phyloP scores from a whole-genome alignment of 2,797 vertebrate species.

The Syndactyla subalaris region DNA sequence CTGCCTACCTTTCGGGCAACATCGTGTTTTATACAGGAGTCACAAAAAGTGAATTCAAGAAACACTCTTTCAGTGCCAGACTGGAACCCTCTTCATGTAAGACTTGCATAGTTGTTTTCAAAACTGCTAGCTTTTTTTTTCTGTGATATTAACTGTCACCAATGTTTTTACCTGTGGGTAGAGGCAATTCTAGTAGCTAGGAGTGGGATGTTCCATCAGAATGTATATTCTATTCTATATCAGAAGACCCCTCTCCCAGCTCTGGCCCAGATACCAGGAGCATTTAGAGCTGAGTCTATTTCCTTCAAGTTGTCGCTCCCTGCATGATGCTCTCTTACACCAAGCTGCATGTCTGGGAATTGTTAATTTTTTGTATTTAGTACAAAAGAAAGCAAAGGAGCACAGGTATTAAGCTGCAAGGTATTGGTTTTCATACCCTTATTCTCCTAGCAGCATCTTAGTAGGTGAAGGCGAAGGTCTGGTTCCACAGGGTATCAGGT shows the following conservation, averaged over 20 bases:
- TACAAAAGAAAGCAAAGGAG: not conserved
- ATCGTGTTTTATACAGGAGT: slow-evolving; percentile 94
- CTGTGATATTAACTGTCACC: not conserved
- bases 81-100: slow-evolving; percentile 84
- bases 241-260: not conserved
- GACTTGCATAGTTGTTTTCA: slow-evolving; percentile 19
- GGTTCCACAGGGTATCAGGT: not conserved
- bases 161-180: not conserved
- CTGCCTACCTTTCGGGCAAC: slow-evolving; percentile 84
- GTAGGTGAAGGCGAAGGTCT: not conserved
- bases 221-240: not conserved
- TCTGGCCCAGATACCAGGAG: not conserved
- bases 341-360: not conserved
- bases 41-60: slow-evolving; percentile 84
- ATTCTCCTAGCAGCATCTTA: not conserved
- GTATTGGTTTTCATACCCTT: not conserved
- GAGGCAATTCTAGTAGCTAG: not conserved
- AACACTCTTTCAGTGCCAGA: slow-evolving; percentile 73
- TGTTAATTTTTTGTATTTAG: not conserved
- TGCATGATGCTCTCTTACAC: not conserved
- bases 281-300: not conserved
- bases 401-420: not conserved
- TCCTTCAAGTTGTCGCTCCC: not conserved
- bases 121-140: not conserved
- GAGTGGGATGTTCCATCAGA: not conserved